Evolutionary conservation across 2,113 vertebrate genomes (phyloP), one percentile per base, ranked within the genome.

Genomic region (Dasypus novemcinctus): DNA sequence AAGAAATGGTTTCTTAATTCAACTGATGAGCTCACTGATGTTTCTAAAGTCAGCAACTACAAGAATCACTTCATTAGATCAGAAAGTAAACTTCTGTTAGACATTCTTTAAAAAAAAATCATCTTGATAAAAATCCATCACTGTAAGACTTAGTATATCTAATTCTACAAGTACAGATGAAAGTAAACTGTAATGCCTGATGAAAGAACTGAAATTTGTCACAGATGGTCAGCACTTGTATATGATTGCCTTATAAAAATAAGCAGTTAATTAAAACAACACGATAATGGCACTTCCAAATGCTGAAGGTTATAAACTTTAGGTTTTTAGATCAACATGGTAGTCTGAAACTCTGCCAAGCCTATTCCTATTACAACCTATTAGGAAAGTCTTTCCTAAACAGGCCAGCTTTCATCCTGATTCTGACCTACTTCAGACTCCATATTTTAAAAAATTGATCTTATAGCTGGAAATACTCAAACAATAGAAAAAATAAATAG

Each of bases 361-460:
- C 31, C 54, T 57, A 41, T 66, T 59, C 13, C 72, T 63, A 27
- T n/a, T 20, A 10, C 7, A 63, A 41, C n/a, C 20, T 52, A 29
- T 57, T 61, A 82, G n/a, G 74, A 63, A 85, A 82, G 84, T 61
- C 69, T 66, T 18, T 38, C 43, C 25, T 74, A 78, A 84, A 76
- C 31, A 90, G 71, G 27, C 57, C 91, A 49, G 33, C 43, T 93
- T 38, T 36, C 92, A 43, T 69, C 54, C 61, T 69, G 63, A 41
- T 82, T 83, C 76, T 97, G 80, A 95, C 72, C 72, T 93, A 86
- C 82, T 64, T 96, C 23, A 20, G 27, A 84, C 27, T 81, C 85
- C 33, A 63, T 38, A 61, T 36, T 85, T 91, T 10, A 90, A 87
- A 57, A 89, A 80, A 90, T 27, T 14, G 21, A 63, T 66, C 52